Conservation (phyloP, 2,797 vertebrate species). For the Centroberyx gerrardi region DNA sequence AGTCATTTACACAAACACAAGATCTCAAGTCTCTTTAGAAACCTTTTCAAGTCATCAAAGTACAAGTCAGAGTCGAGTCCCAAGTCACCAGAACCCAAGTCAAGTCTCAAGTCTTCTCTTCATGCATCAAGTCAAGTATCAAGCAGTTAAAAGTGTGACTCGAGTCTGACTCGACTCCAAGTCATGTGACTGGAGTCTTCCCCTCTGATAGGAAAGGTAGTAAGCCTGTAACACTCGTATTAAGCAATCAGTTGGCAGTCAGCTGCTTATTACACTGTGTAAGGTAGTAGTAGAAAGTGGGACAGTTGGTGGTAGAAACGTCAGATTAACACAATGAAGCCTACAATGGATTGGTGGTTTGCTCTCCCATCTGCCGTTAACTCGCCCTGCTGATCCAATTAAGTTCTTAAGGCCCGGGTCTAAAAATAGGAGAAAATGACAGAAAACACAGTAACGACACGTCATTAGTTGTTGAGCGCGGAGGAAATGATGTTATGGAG, state of each 20-base stretch:
- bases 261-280: slow-evolving; percentile 18
- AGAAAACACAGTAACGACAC: slow-evolving; percentile 65
- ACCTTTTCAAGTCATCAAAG: too few relatives aligned
- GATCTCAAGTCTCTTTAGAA: too few relatives aligned
- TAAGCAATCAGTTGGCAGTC: neutral
- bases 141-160: too few relatives aligned
- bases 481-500: slow-evolving; percentile 68
- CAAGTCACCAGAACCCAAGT: too few relatives aligned
- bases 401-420: slow-evolving; percentile 81
- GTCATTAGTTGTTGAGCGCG: slow-evolving; percentile 55
- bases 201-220: too few relatives aligned
- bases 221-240: too few relatives aligned
- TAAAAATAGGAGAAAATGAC: slow-evolving; percentile 85
- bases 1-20: too few relatives aligned
- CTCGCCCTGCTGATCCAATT: slow-evolving; percentile 85
- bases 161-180: too few relatives aligned
- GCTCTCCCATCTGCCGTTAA: slow-evolving; percentile 78
- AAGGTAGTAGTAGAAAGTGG: slow-evolving; percentile 33
- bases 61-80: too few relatives aligned
- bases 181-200: too few relatives aligned
- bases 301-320: slow-evolving; percentile 61
- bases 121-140: too few relatives aligned
- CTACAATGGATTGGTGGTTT: slow-evolving; percentile 71
- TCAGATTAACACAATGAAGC: slow-evolving; percentile 75
- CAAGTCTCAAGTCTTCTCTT: too few relatives aligned